A percentile compares a stretch with the other conserved stretches of the same genome.
Evolutionary conservation across 2,888 invertebrate species (phyloP).

Genomic region (Mythimna lalbum): DNA sequence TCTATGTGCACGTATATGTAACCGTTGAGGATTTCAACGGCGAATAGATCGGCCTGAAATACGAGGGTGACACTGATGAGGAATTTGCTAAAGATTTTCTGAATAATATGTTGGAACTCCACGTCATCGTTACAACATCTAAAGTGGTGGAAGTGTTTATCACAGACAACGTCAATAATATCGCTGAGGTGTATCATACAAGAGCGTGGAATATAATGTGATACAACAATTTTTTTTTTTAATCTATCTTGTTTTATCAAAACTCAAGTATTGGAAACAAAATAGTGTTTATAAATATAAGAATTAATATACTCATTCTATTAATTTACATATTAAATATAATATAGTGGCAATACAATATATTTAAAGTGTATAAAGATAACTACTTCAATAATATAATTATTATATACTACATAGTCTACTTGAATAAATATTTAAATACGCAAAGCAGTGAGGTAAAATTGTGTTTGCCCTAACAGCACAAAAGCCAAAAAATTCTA

Average conservation of each 20-base stretch:
- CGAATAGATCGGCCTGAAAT: constrained; percentile 96
- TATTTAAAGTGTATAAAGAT: constrained; percentile 1
- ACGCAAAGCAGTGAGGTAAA: constrained; percentile 12
- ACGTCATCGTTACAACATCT: constrained; percentile 37
- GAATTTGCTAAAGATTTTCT: constrained; percentile 30
- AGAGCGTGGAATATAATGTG: not conserved
- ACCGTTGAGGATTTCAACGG: constrained; percentile 98
- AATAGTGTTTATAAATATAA: not conserved
- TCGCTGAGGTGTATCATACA: constrained; percentile 25
- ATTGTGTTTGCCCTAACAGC: too few species aligned
- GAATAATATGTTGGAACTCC: not conserved
- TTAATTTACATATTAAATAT: not conserved
- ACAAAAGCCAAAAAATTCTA: constrained; percentile 10
- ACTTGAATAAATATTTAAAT: constrained; percentile 28
- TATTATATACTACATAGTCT: constrained; percentile 1
- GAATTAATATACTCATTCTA: not conserved
- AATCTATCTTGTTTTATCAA: constrained; percentile 8
- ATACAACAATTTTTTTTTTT: not conserved
- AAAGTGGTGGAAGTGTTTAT: constrained; percentile 39
- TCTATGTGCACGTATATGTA: constrained; percentile 98
- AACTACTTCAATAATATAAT: constrained; percentile 13
- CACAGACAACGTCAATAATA: constrained; percentile 24
- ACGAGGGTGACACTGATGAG: constrained; percentile 54
- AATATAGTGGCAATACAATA: not conserved
- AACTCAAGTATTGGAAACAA: not conserved